A percentile compares a stretch with the other conserved stretches of the same genome.
phyloP scores from a whole-genome alignment of 2,797 vertebrate species.

The Crypturellus tataupa region DNA sequence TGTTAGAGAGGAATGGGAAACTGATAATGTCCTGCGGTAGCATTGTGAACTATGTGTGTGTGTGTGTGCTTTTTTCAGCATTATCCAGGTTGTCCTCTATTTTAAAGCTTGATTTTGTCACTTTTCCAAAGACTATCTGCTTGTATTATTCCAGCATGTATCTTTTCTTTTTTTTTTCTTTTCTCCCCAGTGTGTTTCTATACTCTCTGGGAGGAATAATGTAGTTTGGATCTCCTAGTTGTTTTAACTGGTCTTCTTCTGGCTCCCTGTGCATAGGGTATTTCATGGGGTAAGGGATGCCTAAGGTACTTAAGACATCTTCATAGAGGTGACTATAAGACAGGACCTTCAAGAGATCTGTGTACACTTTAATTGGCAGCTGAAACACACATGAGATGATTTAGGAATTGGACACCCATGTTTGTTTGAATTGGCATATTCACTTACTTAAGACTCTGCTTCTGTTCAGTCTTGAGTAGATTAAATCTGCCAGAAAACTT shows the following conservation, averaged over 20 bases:
- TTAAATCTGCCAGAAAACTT: neutral
- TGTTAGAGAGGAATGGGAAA: neutral
- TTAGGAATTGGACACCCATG: neutral
- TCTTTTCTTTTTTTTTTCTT: neutral
- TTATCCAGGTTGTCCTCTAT: neutral
- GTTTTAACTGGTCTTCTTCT: neutral
- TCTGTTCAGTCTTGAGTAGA: neutral
- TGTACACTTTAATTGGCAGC: neutral
- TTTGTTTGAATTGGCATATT: neutral
- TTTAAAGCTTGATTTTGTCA: neutral
- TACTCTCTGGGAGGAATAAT: neutral
- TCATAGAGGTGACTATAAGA: neutral
- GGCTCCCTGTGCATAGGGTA: fast-evolving
- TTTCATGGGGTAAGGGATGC: neutral
- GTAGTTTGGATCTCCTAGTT: neutral
- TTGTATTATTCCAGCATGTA: neutral
- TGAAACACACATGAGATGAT: neutral
- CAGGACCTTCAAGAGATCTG: neutral
- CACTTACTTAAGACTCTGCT: neutral
- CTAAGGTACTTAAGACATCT: neutral
- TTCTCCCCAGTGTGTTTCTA: neutral
- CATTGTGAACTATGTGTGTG: neutral
- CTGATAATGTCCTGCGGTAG: neutral
- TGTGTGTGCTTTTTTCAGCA: neutral
- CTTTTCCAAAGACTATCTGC: neutral